Evolutionary conservation across 30 jellyfish, hydroid and myxozoan species (phyloP).

Genomic region (Catostylus mosaicus): DNA sequence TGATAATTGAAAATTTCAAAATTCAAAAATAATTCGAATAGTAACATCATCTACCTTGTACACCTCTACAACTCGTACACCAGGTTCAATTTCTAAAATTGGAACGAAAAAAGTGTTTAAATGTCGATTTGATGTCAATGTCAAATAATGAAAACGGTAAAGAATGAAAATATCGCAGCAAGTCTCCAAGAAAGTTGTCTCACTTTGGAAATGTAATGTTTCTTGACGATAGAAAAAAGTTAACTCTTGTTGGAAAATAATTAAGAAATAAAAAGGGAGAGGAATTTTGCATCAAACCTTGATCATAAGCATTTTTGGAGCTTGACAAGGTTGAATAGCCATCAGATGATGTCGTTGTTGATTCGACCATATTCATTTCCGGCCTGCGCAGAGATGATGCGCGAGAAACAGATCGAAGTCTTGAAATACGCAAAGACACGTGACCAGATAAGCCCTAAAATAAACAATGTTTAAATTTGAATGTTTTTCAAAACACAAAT

Average conservation of each 20-base stretch:
- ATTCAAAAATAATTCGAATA: no score
- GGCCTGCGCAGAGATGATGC: constrained; percentile 65
- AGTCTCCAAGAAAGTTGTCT: no score
- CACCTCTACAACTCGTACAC: constrained; percentile 78
- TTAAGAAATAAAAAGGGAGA: no score
- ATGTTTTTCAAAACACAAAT: not conserved
- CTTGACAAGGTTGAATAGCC: not conserved
- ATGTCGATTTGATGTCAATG: not conserved
- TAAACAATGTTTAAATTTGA: not conserved
- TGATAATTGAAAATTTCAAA: no score
- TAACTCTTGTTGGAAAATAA: no score
- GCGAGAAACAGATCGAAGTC: constrained; percentile 71
- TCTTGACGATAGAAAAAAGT: not conserved
- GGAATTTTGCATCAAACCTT: not conserved
- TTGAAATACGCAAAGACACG: constrained; percentile 53
- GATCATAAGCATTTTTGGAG: not conserved
- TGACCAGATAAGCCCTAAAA: constrained; percentile 59
- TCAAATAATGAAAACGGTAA: not conserved
- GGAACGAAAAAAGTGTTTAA: not conserved
- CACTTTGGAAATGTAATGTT: not conserved
- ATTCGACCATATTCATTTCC: not conserved
- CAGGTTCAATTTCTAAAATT: constrained; percentile 75
- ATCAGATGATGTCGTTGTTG: constrained; percentile 16
- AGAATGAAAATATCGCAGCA: no score
- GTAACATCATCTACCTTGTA: constrained; percentile 62